These are phyloP conservation scores for Trichopoda pennipes DNA, from an alignment of 2,888 invertebrate genomes.

Conservation along the genomic window DNA sequence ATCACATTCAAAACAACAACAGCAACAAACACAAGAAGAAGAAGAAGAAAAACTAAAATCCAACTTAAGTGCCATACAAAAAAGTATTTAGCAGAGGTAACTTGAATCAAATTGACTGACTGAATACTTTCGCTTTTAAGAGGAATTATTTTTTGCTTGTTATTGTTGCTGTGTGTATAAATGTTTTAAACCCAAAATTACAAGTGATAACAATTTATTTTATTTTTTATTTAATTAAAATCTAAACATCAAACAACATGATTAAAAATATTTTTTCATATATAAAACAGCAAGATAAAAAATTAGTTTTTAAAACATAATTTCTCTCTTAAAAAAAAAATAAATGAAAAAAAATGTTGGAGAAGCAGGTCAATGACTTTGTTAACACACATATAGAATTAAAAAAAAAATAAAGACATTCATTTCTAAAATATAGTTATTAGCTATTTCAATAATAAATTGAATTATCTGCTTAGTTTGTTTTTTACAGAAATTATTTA, in stretches of 20 bases:
- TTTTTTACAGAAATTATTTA: neutral
- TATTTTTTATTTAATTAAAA: constrained; percentile 4
- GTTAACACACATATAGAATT: neutral
- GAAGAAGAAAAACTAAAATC: neutral
- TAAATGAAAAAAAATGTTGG: neutral
- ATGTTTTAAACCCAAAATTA: constrained; percentile 45
- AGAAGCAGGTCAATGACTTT: neutral
- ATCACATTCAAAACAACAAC: constrained; percentile 29
- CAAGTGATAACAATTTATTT: constrained; percentile 47
- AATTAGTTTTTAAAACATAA: neutral
- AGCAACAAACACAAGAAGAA: neutral
- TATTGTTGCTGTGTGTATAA: constrained; percentile 34
- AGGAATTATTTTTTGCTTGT: constrained; percentile 46
- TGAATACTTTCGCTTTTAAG: constrained; percentile 62
- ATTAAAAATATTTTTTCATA: neutral
- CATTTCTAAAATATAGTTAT: no score
- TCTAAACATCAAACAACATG: neutral
- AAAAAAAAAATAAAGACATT: neutral
- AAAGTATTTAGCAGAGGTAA: no score
- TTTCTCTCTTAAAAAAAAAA: neutral
- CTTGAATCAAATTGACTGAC: constrained; percentile 19
- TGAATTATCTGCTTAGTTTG: neutral
- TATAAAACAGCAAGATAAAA: neutral
- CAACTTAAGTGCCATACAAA: neutral
- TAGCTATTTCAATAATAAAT: no score